Base-by-base conservation (phyloP, 2,888 invertebrate species). In the Drosophila picticornis region DNA sequence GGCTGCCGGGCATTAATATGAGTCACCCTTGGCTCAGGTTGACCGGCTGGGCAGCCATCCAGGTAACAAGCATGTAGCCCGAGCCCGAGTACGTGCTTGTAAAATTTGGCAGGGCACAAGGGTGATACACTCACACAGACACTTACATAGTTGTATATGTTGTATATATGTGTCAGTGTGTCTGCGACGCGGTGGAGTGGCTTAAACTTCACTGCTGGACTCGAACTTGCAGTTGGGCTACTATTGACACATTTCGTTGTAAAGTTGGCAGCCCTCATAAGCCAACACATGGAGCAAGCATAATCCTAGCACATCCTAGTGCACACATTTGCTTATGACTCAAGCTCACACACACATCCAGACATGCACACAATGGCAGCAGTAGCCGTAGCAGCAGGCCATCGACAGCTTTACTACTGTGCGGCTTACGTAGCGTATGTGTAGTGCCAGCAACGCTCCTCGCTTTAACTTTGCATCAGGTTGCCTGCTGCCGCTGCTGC, bases 171-270 rank as follows among this genome's bases (percentile, higher is more conserved):
- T 36, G 29, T 51, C 4, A 22, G 29, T 46, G 4, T 48, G 36
- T 48, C 38, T 56, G 40, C 60, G n/a, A 58, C 56, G 59, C 46
- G 53, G 36, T 56, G 67, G 38, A 86, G 81, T 82, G 75, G 81
- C 87, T 84, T 84, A 82, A 87, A 87, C 81, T 84, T 89, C 79
- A 77, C 66, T 59, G 58, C 72, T 66, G 64, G 68, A 80, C 64
- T 69, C 48, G 56, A 57, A 75, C 74, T 72, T 69, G 52, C 55
- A 75, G 69, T 64, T 38, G 58, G 57, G 69, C 59, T 66, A 70
- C 76, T 89, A 87, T 89, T 86, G 89, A 89, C 89, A 87, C 84
- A 86, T 89, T 78, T 82, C 73, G 88, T 72, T 87, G 84, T 89
- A 77, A 84, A 87, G 67, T 80, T 80, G 88, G 81, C 80, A 75